phyloP scores from a whole-genome alignment of 2,888 invertebrate genomes.

The Venusia cambrica region DNA sequence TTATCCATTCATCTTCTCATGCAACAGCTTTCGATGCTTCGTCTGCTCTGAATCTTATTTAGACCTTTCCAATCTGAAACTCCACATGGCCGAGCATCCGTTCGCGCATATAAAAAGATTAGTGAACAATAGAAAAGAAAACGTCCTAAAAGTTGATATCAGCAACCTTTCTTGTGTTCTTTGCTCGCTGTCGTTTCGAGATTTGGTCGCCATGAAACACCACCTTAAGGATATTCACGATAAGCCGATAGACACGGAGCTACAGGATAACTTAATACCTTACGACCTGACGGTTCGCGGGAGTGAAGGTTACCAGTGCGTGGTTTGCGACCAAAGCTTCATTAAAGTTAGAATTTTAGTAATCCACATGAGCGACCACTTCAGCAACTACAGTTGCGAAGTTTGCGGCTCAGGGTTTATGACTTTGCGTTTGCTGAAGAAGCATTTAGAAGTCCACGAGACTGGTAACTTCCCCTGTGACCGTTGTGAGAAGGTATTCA shows the following conservation, averaged over 20 bases:
- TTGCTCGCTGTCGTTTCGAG: conserved; percentile 44
- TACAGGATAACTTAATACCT: conserved; percentile 71
- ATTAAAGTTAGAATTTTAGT: conserved; percentile 68
- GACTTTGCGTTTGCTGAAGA: conserved; percentile 66
- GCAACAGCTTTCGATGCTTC: conserved; percentile 73
- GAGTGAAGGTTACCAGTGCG: conserved; percentile 58
- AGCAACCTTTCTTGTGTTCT: conserved; percentile 61
- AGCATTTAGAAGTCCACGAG: conserved; percentile 71
- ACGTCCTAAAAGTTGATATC: conserved; percentile 66
- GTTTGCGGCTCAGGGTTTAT: conserved; percentile 71
- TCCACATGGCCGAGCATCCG: conserved; percentile 61
- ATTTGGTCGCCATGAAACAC: conserved; percentile 51
- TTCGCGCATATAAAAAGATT: conserved; percentile 60
- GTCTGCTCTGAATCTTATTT: conserved; percentile 66
- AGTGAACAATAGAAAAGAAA: conserved; percentile 64
- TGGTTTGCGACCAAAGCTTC: conserved; percentile 60
- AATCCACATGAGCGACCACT: conserved; percentile 74
- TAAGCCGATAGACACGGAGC: conserved; percentile 57
- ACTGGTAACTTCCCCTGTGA: conserved; percentile 68
- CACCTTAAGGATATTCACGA: conserved; percentile 60
- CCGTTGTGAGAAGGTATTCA: conserved; percentile 63
- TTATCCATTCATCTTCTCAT: conserved; percentile 69
- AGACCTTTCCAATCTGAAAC: conserved; percentile 52
- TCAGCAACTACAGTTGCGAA: conserved; percentile 73
- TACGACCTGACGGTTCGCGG: conserved; percentile 52